Evolutionary conservation across 2,113 vertebrate species (phyloP), one percentile per base, ranked within the genome.

Genomic region (Melanotaenia duboulayi): DNA sequence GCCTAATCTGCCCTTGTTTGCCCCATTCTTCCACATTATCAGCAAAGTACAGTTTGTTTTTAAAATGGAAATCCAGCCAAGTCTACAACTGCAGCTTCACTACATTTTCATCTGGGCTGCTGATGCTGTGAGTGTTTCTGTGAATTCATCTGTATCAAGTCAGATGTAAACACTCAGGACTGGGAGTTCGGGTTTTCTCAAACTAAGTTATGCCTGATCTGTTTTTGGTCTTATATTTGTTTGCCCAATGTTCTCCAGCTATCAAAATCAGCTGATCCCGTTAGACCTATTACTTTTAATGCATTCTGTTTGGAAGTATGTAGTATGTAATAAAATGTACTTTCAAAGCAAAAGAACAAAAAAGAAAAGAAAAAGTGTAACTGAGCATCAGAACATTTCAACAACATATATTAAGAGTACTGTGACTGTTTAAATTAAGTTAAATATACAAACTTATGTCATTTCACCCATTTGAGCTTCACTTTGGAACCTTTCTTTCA

Each of bases 81-180:
- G 7, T 23, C 35, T 17, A 52, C 20, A 60, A 23, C 23, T 62
- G 78, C 24, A 46, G 65, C 46, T 49, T 42, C n/a, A 16, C 23
- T 35, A 73, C 19, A 40, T 78, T 70, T 74, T 20, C 20, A 63
- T 42, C 46, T 58, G 46, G n/a, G 48, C 71, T 54, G 25, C 60
- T 70, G 28, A 54, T 16, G 52, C 7, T n/a, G 25, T 22, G 19
- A 37, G 22, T 50, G 11, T 50, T 37, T 25, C 44, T 49, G 44
- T 35, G 11, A 13, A 19, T 24, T 42, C 2, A 25, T 11, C 40
- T 35, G 42, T 63, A 40, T 24, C 22, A 28, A 48, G 32, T 42
- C 17, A 13, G 51, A 32, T 35, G 49, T 13, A 1, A 0, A 61
- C 71, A 68, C 24, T 23, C 59, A 23, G 11, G 23, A 59, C 16